phyloP scores from a whole-genome alignment of 1,140 invertebrate species.

The Drosophila ambigua region DNA sequence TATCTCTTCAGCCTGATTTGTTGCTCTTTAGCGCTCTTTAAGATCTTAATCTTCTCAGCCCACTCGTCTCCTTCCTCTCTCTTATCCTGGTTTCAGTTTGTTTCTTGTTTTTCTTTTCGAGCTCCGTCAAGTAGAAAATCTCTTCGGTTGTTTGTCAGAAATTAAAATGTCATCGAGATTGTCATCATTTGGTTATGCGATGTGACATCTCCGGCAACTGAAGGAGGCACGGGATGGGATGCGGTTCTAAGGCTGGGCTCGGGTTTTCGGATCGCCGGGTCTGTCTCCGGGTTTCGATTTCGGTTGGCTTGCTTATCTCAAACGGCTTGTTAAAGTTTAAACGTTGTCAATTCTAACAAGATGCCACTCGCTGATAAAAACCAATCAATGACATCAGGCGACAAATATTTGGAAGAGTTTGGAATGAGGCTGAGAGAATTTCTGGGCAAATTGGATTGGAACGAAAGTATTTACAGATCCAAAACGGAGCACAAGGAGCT shows the following conservation, averaged over 20 bases:
- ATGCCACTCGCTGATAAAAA: conserved; percentile 65
- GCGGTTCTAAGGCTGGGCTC: neutral
- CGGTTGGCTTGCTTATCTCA: conserved; percentile 51
- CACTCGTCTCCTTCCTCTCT: conserved; percentile 30
- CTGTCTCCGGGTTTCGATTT: conserved; percentile 15
- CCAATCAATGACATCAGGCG: conserved; percentile 57
- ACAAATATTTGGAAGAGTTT: conserved; percentile 18
- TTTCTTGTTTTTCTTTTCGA: conserved; percentile 38
- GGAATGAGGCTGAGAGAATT: neutral
- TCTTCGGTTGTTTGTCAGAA: conserved; percentile 66
- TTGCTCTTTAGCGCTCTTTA: conserved; percentile 76
- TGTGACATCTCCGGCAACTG: conserved; percentile 65
- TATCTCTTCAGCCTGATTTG: conserved; percentile 48
- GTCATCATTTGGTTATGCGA: conserved; percentile 72
- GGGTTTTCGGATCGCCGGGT: neutral
- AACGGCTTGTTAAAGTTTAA: conserved; percentile 70
- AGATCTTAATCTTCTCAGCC: conserved; percentile 72
- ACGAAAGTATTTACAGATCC: too few species aligned
- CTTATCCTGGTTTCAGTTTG: conserved; percentile 56
- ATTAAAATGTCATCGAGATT: conserved; percentile 84
- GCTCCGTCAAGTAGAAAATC: conserved; percentile 79
- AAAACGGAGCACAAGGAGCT: too few species aligned
- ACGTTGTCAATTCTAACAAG: conserved; percentile 81
- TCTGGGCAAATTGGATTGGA: neutral
- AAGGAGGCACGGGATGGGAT: conserved; percentile 19